Percentiles rank a stretch among this genome's conserved stretches.
Conservation (phyloP, 2,888 invertebrate genomes). For the Eucriotettix oculatus region DNA sequence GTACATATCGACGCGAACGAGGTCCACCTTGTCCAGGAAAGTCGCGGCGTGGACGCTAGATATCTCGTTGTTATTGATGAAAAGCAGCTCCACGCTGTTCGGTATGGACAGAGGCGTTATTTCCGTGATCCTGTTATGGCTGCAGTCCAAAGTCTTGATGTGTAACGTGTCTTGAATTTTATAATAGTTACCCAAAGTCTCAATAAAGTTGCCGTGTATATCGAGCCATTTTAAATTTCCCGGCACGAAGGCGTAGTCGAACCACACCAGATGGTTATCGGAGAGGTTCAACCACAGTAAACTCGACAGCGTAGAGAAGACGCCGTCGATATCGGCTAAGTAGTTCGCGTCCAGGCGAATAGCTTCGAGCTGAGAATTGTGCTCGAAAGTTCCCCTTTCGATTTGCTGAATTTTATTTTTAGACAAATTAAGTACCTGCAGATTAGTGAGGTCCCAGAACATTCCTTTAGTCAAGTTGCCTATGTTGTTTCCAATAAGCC, state of each 20-base stretch:
- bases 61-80: constrained; percentile 79
- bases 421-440: constrained; percentile 75
- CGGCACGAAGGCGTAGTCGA: constrained; percentile 84
- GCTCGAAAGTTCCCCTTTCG: constrained; percentile 67
- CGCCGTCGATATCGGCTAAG: constrained; percentile 75
- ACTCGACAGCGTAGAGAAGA: constrained; percentile 70
- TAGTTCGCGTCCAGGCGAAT: constrained; percentile 78
- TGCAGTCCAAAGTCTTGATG: constrained; percentile 73
- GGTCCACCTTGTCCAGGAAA: constrained; percentile 67
- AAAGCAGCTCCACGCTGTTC: constrained; percentile 70
- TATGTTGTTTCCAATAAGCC: constrained; percentile 79
- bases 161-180: constrained; percentile 48
- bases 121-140: constrained; percentile 73
- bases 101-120: constrained; percentile 73
- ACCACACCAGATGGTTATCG: constrained; percentile 82
- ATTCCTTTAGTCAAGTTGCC: constrained; percentile 69
- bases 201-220: constrained; percentile 78
- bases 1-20: constrained; percentile 78
- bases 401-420: constrained; percentile 77
- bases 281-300: constrained; percentile 76
- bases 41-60: constrained; percentile 67
- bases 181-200: constrained; percentile 75
- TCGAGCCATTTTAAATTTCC: constrained; percentile 80
- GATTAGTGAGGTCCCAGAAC: constrained; percentile 69
- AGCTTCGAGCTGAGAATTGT: constrained; percentile 66